Percentiles rank a stretch among this genome's conserved stretches.
These are phyloP conservation scores for Aporophyla lueneburgensis DNA, from an alignment of 2,888 invertebrate species.

Conservation along the genomic window DNA sequence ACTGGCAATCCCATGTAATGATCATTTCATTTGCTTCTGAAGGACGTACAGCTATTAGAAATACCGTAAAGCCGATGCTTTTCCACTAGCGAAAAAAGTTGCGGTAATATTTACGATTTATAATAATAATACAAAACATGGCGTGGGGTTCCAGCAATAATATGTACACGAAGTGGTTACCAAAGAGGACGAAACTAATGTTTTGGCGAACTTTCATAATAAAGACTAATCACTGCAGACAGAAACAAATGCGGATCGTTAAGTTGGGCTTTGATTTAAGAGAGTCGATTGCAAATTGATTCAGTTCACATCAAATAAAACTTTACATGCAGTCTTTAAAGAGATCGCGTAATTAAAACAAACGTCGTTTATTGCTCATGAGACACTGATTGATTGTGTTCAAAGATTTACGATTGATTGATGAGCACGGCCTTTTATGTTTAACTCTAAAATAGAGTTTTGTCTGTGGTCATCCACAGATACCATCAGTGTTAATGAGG, in stretches of 20 bases:
- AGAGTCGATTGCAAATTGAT: conserved; percentile 56
- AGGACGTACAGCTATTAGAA: not conserved
- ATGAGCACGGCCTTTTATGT: conserved; percentile 1
- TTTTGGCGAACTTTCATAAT: conserved; percentile 14
- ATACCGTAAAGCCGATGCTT: not conserved
- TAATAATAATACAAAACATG: not conserved
- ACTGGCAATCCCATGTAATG: not conserved
- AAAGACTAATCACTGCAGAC: conserved; percentile 44
- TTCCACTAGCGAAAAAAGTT: not conserved
- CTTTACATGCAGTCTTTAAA: conserved; percentile 3
- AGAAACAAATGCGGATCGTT: conserved; percentile 57
- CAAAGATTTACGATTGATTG: conserved; percentile 21
- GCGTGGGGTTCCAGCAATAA: not conserved
- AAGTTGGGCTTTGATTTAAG: conserved; percentile 45
- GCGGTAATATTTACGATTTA: conserved; percentile 1
- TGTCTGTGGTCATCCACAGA: not conserved
- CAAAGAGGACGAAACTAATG: conserved; percentile 8
- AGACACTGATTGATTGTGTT: conserved; percentile 44
- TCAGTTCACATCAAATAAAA: conserved; percentile 53
- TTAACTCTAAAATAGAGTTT: conserved; percentile 5
- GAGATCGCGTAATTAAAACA: conserved; percentile 40
- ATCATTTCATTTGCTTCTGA: not conserved
- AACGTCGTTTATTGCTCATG: conserved; percentile 31
- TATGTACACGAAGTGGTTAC: conserved; percentile 15
- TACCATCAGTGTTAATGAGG: conserved; percentile 12